Evolutionary conservation across 2,797 vertebrate genomes (phyloP).

Genomic region (Ctenosaura bakeri): DNA sequence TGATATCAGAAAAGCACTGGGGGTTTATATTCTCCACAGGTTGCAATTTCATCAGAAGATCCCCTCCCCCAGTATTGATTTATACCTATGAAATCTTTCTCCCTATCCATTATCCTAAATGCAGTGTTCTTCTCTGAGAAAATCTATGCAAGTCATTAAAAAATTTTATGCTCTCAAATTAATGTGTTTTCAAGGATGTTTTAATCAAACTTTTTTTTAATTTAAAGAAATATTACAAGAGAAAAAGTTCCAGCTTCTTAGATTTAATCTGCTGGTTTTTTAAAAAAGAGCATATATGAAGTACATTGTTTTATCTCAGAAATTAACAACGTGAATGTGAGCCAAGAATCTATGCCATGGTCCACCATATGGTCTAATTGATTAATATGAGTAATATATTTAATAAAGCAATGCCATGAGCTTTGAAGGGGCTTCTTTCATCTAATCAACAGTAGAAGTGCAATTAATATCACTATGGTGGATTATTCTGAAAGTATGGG

Average conservation of each 20-base stretch:
- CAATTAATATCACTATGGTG: conserved; percentile 43
- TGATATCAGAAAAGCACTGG: conserved; percentile 80
- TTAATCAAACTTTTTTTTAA: conserved; percentile 72
- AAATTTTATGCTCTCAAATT: conserved; percentile 77
- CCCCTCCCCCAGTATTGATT: conserved; percentile 74
- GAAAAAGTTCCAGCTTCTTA: conserved; percentile 55
- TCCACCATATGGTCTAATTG: conserved; percentile 69
- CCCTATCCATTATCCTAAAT: conserved; percentile 82
- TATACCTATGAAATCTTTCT: conserved; percentile 75
- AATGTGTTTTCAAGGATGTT: conserved; percentile 80
- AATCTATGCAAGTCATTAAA: conserved; percentile 82
- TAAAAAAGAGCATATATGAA: conserved; percentile 41
- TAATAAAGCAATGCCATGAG: conserved; percentile 65
- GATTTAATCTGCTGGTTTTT: conserved; percentile 58
- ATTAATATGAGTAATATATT: conserved; percentile 70
- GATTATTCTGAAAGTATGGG: conserved; percentile 43
- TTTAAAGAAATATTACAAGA: conserved; percentile 72
- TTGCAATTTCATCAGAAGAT: conserved; percentile 78
- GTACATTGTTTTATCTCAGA: conserved; percentile 31
- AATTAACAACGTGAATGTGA: conserved; percentile 67
- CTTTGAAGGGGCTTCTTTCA: conserved; percentile 46
- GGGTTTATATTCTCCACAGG: conserved; percentile 78
- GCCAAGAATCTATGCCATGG: conserved; percentile 70
- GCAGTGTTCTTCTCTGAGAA: conserved; percentile 76
- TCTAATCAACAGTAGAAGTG: conserved; percentile 58